These are phyloP conservation scores for Monochamus alternatus DNA, from an alignment of 2,888 invertebrate species.

Conservation along the genomic window DNA sequence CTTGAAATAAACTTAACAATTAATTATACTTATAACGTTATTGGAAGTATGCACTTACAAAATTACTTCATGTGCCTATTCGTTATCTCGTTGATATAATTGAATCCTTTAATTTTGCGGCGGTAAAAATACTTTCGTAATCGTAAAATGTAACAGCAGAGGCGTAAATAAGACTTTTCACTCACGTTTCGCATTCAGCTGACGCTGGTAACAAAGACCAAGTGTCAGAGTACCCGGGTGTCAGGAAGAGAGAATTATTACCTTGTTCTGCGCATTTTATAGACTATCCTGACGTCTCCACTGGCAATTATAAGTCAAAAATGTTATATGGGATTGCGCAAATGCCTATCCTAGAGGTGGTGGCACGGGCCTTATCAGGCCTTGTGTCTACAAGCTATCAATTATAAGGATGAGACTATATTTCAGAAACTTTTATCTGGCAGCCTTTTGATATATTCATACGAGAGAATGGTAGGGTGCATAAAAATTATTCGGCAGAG, in stretches of 20 bases:
- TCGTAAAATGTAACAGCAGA: slow-evolving; percentile 6
- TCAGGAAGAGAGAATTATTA: slow-evolving; percentile 41
- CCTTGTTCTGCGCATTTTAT: slow-evolving; percentile 40
- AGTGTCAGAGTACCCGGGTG: slow-evolving; percentile 39
- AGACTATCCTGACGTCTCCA: slow-evolving; percentile 35
- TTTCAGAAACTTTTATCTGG: slow-evolving; percentile 12
- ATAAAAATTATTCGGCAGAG: too few relatives aligned
- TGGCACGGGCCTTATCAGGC: slow-evolving; percentile 15
- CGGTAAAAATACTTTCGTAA: slow-evolving; percentile 7
- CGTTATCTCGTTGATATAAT: not conserved
- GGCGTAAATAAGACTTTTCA: slow-evolving; percentile 24
- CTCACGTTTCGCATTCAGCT: slow-evolving; percentile 15
- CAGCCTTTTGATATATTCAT: too few relatives aligned
- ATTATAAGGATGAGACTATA: slow-evolving; percentile 13
- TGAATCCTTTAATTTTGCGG: not conserved
- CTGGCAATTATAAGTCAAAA: slow-evolving; percentile 46
- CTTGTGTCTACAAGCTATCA: slow-evolving; percentile 2
- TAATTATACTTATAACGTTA: too few relatives aligned
- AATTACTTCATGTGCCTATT: not conserved
- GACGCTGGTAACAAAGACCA: slow-evolving; percentile 33
- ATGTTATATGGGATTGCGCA: slow-evolving; percentile 39
- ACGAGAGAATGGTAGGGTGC: too few relatives aligned
- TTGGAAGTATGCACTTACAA: not conserved
- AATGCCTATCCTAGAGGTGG: slow-evolving; percentile 4
- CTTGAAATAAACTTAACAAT: too few relatives aligned